Evolutionary conservation across 2,113 vertebrate genomes (phyloP), one percentile per base, ranked within the genome.

Genomic region (Colaptes auratus): DNA sequence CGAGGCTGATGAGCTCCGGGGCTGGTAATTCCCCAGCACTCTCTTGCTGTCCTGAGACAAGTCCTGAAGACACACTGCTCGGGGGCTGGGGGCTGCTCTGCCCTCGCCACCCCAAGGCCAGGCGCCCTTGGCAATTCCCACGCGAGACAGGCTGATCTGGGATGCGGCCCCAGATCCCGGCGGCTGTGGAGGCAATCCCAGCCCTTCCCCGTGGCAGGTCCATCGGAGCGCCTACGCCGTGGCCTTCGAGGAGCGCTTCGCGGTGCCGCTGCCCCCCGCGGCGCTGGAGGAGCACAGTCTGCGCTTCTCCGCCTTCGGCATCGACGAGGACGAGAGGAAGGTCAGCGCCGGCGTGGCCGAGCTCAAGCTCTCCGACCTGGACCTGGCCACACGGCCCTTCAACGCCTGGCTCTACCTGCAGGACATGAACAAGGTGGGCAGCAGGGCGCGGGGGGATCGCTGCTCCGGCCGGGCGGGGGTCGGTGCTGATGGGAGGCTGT

Each of bases 321-420:
- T 99, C 0, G 99, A 99, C 2, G 97, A 98, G 20, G 98, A 99
- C 0, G 99, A 99, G 93, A 91, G 98, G 36, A 99, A 98, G 46
- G 97, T 99, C 97, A 99, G 98, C 66, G 98, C 99, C 0, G 99
- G 99, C 0, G 88, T 98, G 59, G 99, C 99, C 1, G 99, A 99
- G 78, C 98, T 99, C 84, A 99, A 99, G 86, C 98, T 99, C 30
- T 99, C 98, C 0, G 99, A 99, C 86, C 97, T 99, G 52, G 99
- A 99, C 95, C 98, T 99, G 87, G 96, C 96, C 13, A 53, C 97
- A 36, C 97, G 99, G 9, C 98, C 99, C 28, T 99, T 99, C 97
- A 98, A 96, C 0, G 98, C 99, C 86, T 99, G 99, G 99, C 98
- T 99, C 31, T 99, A 99, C 97, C 97, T 99, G 33, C 99, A 99